Conservation (phyloP, 1,140 invertebrate species). For the Ceratina australensis region DNA sequence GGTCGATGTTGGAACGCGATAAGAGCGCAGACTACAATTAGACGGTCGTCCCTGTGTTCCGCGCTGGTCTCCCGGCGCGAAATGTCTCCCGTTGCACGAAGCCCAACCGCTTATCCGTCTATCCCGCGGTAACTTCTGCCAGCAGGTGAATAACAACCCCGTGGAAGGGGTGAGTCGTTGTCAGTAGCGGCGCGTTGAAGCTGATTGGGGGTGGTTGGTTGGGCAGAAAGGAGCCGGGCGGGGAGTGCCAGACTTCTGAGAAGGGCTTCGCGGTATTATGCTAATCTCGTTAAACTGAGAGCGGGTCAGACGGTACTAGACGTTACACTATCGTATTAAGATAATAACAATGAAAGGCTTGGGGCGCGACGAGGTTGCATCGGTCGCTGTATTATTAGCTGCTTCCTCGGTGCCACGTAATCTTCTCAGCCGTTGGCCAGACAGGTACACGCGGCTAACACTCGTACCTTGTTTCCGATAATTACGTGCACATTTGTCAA, state of each 20-base stretch:
- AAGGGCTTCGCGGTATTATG: constrained; percentile 72
- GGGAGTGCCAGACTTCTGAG: constrained; percentile 67
- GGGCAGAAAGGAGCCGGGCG: constrained; percentile 5
- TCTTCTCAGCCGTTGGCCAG: constrained; percentile 55
- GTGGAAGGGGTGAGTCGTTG: constrained; percentile 42
- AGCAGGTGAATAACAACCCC: constrained; percentile 46
- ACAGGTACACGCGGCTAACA: constrained; percentile 50
- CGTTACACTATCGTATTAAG: constrained; percentile 70
- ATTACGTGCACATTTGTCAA: constrained; percentile 1
- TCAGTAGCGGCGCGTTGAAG: constrained; percentile 38
- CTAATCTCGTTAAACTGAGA: constrained; percentile 72
- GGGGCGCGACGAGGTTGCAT: constrained; percentile 55
- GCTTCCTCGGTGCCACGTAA: constrained; percentile 54
- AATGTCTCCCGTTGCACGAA: constrained; percentile 25
- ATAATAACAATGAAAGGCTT: constrained; percentile 70
- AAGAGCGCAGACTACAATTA: too few relatives aligned
- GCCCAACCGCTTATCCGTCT: constrained; percentile 33
- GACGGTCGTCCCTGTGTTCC: background rate
- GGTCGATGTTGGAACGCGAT: too few relatives aligned
- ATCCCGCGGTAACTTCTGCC: constrained; percentile 35
- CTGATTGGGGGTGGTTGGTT: background rate
- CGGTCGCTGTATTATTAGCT: constrained; percentile 54
- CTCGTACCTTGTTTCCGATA: constrained; percentile 39
- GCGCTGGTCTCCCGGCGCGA: background rate
- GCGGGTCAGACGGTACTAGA: constrained; percentile 67